Percentiles rank a stretch among this genome's conserved stretches.
Conservation (phyloP, 1,140 invertebrate species). For the Cydia strobilella region DNA sequence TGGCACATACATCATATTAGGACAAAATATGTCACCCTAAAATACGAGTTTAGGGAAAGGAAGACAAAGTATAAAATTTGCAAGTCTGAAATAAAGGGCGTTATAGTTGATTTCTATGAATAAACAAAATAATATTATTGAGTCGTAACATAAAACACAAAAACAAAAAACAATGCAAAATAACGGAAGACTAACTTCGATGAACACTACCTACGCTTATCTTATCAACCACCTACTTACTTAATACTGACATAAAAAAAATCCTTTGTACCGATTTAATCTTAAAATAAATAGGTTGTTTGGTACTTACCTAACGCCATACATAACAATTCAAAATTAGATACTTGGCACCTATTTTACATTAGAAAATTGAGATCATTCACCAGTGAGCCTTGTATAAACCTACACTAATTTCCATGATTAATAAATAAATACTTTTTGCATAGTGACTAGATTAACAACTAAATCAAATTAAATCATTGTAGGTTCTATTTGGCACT, state of each 20-base stretch:
- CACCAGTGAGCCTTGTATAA: conserved; percentile 26
- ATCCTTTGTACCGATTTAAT: conserved; percentile 29
- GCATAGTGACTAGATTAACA: conserved; percentile 25
- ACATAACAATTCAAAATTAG: conserved; percentile 35
- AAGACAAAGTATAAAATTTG: conserved; percentile 1
- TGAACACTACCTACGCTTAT: conserved; percentile 18
- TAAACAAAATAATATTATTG: not conserved
- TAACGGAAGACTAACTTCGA: conserved; percentile 20
- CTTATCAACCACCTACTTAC: conserved; percentile 11
- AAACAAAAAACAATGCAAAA: not conserved
- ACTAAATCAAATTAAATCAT: not conserved
- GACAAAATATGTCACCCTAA: not conserved
- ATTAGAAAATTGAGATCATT: conserved; percentile 47
- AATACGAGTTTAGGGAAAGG: not conserved
- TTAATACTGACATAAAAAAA: conserved; percentile 10
- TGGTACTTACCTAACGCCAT: conserved; percentile 23
- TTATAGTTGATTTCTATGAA: not conserved
- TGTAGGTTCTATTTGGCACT: conserved; percentile 2
- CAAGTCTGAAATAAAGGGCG: not conserved
- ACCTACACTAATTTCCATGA: conserved; percentile 19
- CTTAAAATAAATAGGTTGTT: conserved; percentile 32
- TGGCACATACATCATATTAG: conserved; percentile 40
- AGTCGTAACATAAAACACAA: not conserved
- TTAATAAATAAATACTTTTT: conserved; percentile 12
- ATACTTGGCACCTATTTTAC: conserved; percentile 47